Percentiles rank a stretch among this genome's conserved stretches.
Evolutionary conservation across 2,888 invertebrate genomes (phyloP).

Genomic region (Endomychus coccineus): DNA sequence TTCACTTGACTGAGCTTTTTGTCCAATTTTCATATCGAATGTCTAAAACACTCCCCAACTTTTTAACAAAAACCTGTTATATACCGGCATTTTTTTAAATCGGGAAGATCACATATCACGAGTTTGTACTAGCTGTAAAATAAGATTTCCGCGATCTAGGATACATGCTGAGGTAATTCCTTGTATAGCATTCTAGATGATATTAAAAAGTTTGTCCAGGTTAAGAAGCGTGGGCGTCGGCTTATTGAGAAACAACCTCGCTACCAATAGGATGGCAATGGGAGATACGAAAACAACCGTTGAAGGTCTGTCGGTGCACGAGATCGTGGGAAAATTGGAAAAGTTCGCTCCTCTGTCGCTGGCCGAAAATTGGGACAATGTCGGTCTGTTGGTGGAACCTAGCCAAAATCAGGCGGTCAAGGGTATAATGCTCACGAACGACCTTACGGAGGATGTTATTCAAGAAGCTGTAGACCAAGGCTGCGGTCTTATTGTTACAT

Average conservation of each 20-base stretch:
- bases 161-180: no score
- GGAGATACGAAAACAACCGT: slow-evolving; percentile 9
- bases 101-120: no score
- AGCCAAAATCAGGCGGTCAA: slow-evolving; percentile 45
- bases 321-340: slow-evolving; percentile 51
- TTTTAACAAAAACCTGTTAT: no score
- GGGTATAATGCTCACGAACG: slow-evolving; percentile 80
- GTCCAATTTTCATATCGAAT: no score
- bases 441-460: slow-evolving; percentile 82
- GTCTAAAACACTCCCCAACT: no score
- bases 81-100: no score
- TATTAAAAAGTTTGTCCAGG: slow-evolving; percentile 12
- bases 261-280: slow-evolving; percentile 14
- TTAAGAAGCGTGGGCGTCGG: background rate
- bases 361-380: slow-evolving; percentile 91
- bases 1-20: no score
- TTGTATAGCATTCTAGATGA: slow-evolving; percentile 11
- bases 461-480: slow-evolving; percentile 65
- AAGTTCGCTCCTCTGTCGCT: slow-evolving; percentile 61
- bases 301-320: slow-evolving; percentile 14
- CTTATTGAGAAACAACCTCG: slow-evolving; percentile 2
- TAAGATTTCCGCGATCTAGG: no score
- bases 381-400: slow-evolving; percentile 85
- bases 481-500: slow-evolving; percentile 78
- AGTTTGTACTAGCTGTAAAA: no score